These are phyloP conservation scores for Rattus rattus DNA, from an alignment of 2,113 vertebrate species.

Conservation along the genomic window DNA sequence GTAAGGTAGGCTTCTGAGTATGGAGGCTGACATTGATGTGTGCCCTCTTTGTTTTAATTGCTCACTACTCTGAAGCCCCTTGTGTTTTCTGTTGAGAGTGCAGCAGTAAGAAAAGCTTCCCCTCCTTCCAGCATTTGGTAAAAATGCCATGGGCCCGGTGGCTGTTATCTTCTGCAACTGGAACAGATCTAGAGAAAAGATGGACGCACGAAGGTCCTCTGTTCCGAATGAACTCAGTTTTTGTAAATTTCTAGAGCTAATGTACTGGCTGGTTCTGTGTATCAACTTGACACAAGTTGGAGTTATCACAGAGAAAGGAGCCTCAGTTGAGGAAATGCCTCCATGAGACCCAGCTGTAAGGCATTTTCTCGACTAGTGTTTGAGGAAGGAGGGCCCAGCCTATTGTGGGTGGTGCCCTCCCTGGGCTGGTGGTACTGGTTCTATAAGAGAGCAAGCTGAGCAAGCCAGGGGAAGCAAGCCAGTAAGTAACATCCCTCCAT, in stretches of 20 bases:
- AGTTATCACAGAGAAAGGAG: no score
- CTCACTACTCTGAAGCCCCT: background rate
- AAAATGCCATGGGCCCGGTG: background rate
- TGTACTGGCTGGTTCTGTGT: no score
- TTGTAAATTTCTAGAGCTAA: background rate
- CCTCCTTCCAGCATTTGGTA: background rate
- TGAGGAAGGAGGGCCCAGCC: no score
- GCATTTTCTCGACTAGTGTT: no score
- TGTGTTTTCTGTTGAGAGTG: background rate
- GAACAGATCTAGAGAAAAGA: background rate
- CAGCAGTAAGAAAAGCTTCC: background rate
- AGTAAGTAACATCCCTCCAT: no score
- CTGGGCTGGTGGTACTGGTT: no score
- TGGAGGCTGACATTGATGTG: background rate
- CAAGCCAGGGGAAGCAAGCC: no score
- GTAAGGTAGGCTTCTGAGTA: background rate
- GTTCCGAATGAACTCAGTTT: background rate
- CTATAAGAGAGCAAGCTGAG: no score
- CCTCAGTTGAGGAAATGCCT: no score
- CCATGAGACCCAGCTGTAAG: no score
- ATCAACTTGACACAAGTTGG: no score
- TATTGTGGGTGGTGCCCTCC: no score
- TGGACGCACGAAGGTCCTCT: background rate
- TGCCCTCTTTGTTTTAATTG: background rate
- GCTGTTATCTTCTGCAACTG: background rate